Percentiles rank a stretch among this genome's conserved stretches.
Conservation (phyloP, 2,888 invertebrate genomes). For the Scotopteryx bipunctaria region DNA sequence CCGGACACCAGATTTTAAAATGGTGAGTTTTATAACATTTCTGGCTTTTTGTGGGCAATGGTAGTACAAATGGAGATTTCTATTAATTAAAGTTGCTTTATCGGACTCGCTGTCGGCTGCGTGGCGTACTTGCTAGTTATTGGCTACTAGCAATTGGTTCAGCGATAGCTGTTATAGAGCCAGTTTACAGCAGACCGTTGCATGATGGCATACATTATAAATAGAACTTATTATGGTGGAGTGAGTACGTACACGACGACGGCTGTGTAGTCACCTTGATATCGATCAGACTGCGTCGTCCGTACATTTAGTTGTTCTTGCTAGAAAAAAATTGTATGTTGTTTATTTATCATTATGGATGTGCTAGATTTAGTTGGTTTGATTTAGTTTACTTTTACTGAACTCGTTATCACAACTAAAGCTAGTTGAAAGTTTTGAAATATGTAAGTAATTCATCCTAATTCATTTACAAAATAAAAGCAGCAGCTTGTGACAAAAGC, state of each 20-base stretch:
- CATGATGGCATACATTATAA: slow-evolving; percentile 69
- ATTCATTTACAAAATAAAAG: not conserved
- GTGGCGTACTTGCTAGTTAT: slow-evolving; percentile 23
- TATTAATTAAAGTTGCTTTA: slow-evolving; percentile 18
- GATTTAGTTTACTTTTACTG: not conserved
- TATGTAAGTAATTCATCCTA: too few species aligned
- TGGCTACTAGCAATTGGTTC: slow-evolving; percentile 24
- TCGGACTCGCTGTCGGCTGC: slow-evolving; percentile 24
- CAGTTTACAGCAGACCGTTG: slow-evolving; percentile 57
- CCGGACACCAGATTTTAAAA: slow-evolving; percentile 74
- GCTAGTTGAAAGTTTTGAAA: too few species aligned
- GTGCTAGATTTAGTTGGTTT: not conserved
- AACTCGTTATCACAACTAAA: not conserved
- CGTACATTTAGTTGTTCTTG: slow-evolving; percentile 15
- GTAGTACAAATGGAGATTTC: slow-evolving; percentile 5
- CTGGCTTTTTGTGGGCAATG: slow-evolving; percentile 27
- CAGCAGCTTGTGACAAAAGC: too few species aligned
- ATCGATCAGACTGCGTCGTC: slow-evolving; percentile 54
- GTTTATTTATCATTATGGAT: not conserved
- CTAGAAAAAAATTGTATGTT: not conserved
- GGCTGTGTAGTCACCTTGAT: slow-evolving; percentile 62
- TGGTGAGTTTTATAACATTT: slow-evolving; percentile 61
- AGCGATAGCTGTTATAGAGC: slow-evolving; percentile 41
- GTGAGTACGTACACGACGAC: slow-evolving; percentile 42
- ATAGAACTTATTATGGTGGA: slow-evolving; percentile 59